Conservation (phyloP, 2,888 invertebrate genomes). For the Nemapogon koenigi region DNA sequence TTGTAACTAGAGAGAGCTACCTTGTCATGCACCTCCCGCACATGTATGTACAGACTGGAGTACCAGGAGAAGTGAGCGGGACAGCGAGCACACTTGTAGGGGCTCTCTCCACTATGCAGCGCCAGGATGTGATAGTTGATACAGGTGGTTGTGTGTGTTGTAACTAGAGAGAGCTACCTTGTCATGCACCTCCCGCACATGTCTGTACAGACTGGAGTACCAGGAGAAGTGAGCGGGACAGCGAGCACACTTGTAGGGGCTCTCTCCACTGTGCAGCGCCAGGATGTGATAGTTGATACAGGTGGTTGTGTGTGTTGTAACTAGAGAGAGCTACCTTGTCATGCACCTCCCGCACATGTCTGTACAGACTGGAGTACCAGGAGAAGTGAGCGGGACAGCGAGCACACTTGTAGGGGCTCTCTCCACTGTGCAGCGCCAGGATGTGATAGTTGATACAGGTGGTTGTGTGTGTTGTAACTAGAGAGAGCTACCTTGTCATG, state of each 20-base stretch:
- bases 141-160: too few relatives aligned
- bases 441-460: conserved; percentile 58
- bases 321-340: conserved; percentile 47
- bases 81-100: conserved; percentile 42
- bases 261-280: conserved; percentile 49
- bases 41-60: conserved; percentile 48
- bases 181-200: conserved; percentile 45
- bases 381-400: conserved; percentile 45
- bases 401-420: conserved; percentile 44
- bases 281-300: conserved; percentile 55
- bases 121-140: conserved; percentile 54
- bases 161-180: too few relatives aligned
- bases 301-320: too few relatives aligned
- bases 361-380: conserved; percentile 53
- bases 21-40: conserved; percentile 49
- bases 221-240: conserved; percentile 49
- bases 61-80: conserved; percentile 51
- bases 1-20: too few relatives aligned
- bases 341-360: conserved; percentile 46
- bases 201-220: conserved; percentile 52
- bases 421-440: conserved; percentile 47
- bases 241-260: conserved; percentile 41
- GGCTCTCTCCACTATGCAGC: conserved; percentile 48
- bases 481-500: conserved; percentile 49
- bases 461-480: too few relatives aligned